Evolutionary conservation across 35 echinoderm and acorn worm genomes (phyloP), one percentile per base, ranked within the genome.

Genomic region (Amphiura filiformis): DNA sequence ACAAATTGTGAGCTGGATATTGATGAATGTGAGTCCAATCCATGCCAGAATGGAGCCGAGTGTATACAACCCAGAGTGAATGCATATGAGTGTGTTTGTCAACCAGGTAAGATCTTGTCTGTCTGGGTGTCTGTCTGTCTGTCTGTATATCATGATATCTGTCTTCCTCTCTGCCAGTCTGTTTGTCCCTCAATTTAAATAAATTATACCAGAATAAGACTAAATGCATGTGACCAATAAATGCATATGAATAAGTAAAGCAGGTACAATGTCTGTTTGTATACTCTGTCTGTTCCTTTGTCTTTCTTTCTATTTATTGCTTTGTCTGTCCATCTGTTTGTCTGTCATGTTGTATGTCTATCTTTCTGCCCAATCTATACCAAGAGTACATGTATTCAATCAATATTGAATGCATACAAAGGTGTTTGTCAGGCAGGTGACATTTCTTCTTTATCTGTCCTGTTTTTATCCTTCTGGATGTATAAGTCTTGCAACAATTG

Each of bases 1-100:
- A 35, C 41, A n/a, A 88, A 92, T 75, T 97, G 95, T 89, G 86
- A 94, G 20, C n/a, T 76, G 11, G 92, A 97, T 77, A 92, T 94
- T 36, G 41, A 86, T 18, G 95, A 97, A 38, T 97, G 95, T 87
- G 70, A 61, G 17, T 97, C 95, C 1, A 44, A 86, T 33, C 95
- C 95, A 28, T 97, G 95, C 39, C 35, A 49, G 32, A 94, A 91
- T 87, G 82, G 80, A 41, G 92, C 88, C 13, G 82, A 80, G 39
- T 97, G 95, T 40, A 56, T 79, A 38, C 88, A 97, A 79, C 92
- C 95, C 34, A 34, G 70, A 47, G 47, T 92, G 1, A 86, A 89
- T 78, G 84, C 84, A 15, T 97, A 88, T 79, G 75, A 86, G 52
- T 97, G 95, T 81, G 65, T 76, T 20, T 97, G 95, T 39, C 84